These are phyloP conservation scores for Cairina moschata DNA, from an alignment of 2,113 vertebrate genomes.

Conservation along the genomic window DNA sequence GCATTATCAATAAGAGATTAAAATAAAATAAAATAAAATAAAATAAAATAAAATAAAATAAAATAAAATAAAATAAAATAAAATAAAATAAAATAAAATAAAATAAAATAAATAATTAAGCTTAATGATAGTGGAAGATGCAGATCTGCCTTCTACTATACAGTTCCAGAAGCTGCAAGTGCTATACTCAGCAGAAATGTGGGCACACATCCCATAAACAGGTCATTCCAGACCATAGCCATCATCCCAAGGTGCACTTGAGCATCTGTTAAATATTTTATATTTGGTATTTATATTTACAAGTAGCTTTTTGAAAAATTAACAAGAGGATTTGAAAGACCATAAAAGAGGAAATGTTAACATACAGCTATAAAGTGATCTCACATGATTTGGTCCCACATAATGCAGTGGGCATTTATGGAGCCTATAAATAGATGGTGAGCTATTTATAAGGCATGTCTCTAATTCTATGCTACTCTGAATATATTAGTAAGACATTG, in stretches of 20 bases:
- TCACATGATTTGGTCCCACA: neutral
- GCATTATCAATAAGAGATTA: neutral
- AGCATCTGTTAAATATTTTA: slow-evolving; percentile 63
- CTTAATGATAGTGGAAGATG: neutral
- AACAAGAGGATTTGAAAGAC: slow-evolving; percentile 6
- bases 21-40: neutral
- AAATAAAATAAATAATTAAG: neutral
- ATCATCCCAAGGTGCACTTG: slow-evolving; percentile 36
- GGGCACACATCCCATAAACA: neutral
- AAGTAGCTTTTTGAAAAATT: slow-evolving; percentile 27
- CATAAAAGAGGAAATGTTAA: slow-evolving; percentile 34
- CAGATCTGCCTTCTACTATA: neutral
- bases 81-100: neutral
- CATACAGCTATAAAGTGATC: neutral
- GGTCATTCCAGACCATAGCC: slow-evolving; percentile 20
- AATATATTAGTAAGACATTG: neutral
- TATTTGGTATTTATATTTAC: slow-evolving; percentile 18
- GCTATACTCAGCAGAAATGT: slow-evolving; percentile 15
- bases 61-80: neutral
- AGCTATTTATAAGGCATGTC: slow-evolving; percentile 2
- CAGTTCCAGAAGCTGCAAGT: slow-evolving; percentile 21
- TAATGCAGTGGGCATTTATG: slow-evolving; percentile 1
- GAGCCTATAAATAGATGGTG: slow-evolving; percentile 11
- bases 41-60: neutral
- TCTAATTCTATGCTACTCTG: neutral